These are phyloP conservation scores for Aplidium turbinatum DNA, from an alignment of 23 tunicate genomes.

Conservation along the genomic window DNA sequence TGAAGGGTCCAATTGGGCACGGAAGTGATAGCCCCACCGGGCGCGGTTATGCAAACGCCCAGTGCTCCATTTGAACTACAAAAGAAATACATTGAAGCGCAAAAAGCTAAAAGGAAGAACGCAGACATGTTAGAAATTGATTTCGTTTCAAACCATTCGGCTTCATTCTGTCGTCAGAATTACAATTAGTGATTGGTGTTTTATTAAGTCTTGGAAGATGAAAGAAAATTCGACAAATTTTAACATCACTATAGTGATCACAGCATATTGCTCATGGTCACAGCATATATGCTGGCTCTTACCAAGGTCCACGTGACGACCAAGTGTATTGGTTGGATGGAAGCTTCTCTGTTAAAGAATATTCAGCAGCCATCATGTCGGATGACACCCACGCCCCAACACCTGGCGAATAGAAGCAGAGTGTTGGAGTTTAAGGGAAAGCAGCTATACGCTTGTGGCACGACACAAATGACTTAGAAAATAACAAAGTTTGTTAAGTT, in stretches of 20 bases:
- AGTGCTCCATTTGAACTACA: slow-evolving; percentile 75
- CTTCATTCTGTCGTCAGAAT: too few species aligned
- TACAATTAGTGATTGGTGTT: too few species aligned
- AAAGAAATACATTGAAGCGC: too few species aligned
- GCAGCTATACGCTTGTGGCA: too few species aligned
- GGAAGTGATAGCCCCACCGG: slow-evolving; percentile 99
- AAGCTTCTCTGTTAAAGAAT: slow-evolving; percentile 75
- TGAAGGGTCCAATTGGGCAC: slow-evolving; percentile 98
- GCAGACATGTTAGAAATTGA: too few species aligned
- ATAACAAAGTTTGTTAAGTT: not conserved
- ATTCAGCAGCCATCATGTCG: slow-evolving; percentile 94
- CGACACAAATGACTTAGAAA: not conserved
- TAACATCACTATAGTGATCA: too few species aligned
- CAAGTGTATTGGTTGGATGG: slow-evolving; percentile 96
- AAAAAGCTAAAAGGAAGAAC: too few species aligned
- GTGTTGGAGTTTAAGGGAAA: not conserved
- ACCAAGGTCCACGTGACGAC: slow-evolving; percentile 99
- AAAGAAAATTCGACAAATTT: too few species aligned
- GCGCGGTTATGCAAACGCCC: slow-evolving; percentile 94
- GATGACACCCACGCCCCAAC: slow-evolving; percentile 98
- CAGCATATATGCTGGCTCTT: too few species aligned
- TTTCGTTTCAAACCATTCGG: too few species aligned
- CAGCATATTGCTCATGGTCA: too few species aligned
- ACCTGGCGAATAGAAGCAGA: slow-evolving; percentile 50
- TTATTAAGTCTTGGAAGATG: too few species aligned